Base-by-base conservation (phyloP, 2,113 vertebrate species). In the Daboia siamensis region DNA sequence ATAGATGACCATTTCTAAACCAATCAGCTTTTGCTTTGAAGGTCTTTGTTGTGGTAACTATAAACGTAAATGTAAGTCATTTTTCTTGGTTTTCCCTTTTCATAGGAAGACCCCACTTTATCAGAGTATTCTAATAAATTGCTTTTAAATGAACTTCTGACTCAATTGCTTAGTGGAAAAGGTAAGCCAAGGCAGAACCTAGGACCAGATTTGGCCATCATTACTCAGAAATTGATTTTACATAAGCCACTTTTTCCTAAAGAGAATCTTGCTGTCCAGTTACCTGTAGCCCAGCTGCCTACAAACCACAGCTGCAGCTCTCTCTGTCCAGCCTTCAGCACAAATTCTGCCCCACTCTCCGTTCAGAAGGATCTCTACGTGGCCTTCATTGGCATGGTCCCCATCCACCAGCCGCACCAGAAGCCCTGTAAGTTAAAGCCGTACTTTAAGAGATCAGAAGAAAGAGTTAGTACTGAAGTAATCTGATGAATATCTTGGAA, bases 271-370 rank as follows among this genome's bases (percentile, higher is more conserved):
- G 2, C 48, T 55, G 39, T 80, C 26, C 54, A 91, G 57, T 90
- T 94, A 99, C 98, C 98, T 98, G 97, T 98, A 98, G 90, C 98
- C 98, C 44, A 99, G 97, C 93, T 99, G 98, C 90, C 98, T 98
- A 97, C 98, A 99, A 95, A 99, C 98, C 94, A 99, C 98, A 94
- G 97, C 80, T 0, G 98, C 98, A 0, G 98, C 98, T 94, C 96
- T 97, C 94, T 98, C 98, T 64, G 95, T 98, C 98, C 98, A 99
- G 95, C 96, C 97, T 93, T 98, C 97, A 3, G 98, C 98, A 92
- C 98, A 99, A 96, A 99, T 96, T 0, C 98, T 98, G 90, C 98
- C 98, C 98, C 98, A 99, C 95, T 98, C 98, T 1, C 98, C 98
- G 4, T 98, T 98, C 94, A 98, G 97, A 94, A 98, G 95, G 0